Percentiles rank a stretch among this genome's conserved stretches.
Conservation (phyloP, 2,888 invertebrate species). For the Leistus spinibarbis region DNA sequence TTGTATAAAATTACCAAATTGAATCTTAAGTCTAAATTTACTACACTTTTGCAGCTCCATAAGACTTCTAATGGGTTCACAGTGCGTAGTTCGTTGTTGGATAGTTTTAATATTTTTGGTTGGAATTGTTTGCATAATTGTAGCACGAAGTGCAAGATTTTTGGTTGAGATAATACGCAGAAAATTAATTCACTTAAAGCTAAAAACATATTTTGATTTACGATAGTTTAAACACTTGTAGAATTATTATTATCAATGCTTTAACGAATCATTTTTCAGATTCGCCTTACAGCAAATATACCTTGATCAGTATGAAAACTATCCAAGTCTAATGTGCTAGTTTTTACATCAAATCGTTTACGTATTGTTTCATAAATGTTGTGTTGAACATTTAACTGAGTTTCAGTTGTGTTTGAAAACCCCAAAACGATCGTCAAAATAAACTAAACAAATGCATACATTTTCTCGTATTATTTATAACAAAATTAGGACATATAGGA, state of each 20-base stretch:
- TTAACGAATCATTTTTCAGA: too few species aligned
- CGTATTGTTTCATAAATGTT: conserved; percentile 54
- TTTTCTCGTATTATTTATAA: not conserved
- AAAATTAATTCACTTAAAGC: conserved; percentile 49
- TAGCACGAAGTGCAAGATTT: conserved; percentile 58
- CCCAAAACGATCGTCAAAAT: conserved; percentile 56
- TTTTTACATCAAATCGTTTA: conserved; percentile 51
- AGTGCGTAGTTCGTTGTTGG: conserved; percentile 51
- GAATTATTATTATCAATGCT: conserved; percentile 6
- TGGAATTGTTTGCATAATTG: conserved; percentile 47
- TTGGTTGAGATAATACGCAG: conserved; percentile 59
- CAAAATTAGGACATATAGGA: conserved; percentile 6
- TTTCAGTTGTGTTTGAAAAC: conserved; percentile 56
- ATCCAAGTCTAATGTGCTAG: conserved; percentile 55
- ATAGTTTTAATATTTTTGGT: conserved; percentile 49
- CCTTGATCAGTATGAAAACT: conserved; percentile 58
- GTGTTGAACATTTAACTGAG: conserved; percentile 59
- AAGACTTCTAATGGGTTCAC: conserved; percentile 50
- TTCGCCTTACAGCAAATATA: too few species aligned
- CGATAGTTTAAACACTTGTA: too few species aligned
- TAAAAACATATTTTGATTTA: too few species aligned
- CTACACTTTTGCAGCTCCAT: conserved; percentile 31
- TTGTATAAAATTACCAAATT: conserved; percentile 47
- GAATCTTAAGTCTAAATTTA: conserved; percentile 48
- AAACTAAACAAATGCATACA: conserved; percentile 44